Percentiles rank a stretch among this genome's conserved stretches.
phyloP scores from a whole-genome alignment of 2,888 invertebrate genomes.

The Geotrupes spiniger region DNA sequence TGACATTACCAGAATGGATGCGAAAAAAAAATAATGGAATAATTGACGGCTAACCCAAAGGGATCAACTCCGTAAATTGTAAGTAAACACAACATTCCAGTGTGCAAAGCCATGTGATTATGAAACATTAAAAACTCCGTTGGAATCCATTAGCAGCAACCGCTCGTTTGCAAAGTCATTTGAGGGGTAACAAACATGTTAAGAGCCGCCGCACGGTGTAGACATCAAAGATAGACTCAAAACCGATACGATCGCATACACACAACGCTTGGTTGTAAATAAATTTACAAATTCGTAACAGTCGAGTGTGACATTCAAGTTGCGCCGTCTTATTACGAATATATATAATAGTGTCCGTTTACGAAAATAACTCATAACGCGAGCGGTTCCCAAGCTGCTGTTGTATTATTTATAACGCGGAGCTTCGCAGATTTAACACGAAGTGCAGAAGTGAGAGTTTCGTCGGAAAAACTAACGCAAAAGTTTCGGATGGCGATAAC shows the following conservation, averaged over 20 bases:
- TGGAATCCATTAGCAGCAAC: conserved; percentile 38
- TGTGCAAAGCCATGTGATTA: conserved; percentile 14
- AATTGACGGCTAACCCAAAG: too few relatives aligned
- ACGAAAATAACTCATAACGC: not conserved
- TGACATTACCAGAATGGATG: too few relatives aligned
- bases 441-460: not conserved
- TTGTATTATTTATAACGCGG: conserved; percentile 10
- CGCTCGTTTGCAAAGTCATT: conserved; percentile 35
- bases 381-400: conserved; percentile 1
- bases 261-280: too few relatives aligned
- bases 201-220: conserved; percentile 37
- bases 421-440: not conserved
- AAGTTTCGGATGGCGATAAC: conserved; percentile 15
- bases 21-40: too few relatives aligned
- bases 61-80: too few relatives aligned
- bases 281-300: too few relatives aligned
- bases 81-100: too few relatives aligned
- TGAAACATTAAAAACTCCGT: conserved; percentile 38
- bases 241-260: conserved; percentile 7
- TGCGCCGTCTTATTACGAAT: not conserved
- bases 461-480: not conserved
- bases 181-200: conserved; percentile 36
- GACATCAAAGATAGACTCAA: conserved; percentile 35
- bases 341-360: not conserved
- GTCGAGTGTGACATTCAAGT: too few relatives aligned